Base-by-base conservation (phyloP, 2,888 invertebrate species). In the Mantis religiosa region DNA sequence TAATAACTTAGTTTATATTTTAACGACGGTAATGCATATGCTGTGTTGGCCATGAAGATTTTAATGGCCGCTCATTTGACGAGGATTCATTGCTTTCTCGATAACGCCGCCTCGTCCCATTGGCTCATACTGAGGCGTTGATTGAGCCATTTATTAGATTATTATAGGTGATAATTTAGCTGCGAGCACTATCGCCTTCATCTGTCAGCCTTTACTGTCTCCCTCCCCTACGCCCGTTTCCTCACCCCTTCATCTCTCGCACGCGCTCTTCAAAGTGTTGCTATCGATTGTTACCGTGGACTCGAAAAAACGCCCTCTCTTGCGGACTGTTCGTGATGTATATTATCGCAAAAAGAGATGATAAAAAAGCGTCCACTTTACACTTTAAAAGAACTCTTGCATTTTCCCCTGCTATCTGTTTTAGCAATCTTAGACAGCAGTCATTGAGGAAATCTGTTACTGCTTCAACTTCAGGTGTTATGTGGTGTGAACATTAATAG, bases 61-160 rank as follows among this genome's bases (percentile, higher is more conserved):
- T 87, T 89, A 89, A 89, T 87, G 89, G 89, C 47, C 82, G 54
- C 89, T 89, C 89, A 85, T 86, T 88, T 89, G 85, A 89, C 89
- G 54, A 83, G 86, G 54, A 89, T 89, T 89, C 89, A 89, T 85
- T 84, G 85, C 89, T 89, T 89, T 85, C 87, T 89, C 85, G 89
- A 89, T 89, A 89, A 83, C 88, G 71, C 28, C 82, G 84, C 88
- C 41, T 41, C 47, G 47, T 88, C 88, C 83, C 88, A 88, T 88
- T 88, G 88, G 88, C 88, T 84, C 47, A 71, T 81, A 88, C 85
- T 87, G 82, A 87, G 41, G 82, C 87, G 87, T 87, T 87, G 87
- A 87, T 87, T 87, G 87, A 87, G 87, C 82, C 87, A 87, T 87
- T 87, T 87, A 87, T 87, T 87, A 87, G 87, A 87, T 87, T 87